These are phyloP conservation scores for Whitmania pigra DNA, from an alignment of 1,140 invertebrate species.

Conservation along the genomic window DNA sequence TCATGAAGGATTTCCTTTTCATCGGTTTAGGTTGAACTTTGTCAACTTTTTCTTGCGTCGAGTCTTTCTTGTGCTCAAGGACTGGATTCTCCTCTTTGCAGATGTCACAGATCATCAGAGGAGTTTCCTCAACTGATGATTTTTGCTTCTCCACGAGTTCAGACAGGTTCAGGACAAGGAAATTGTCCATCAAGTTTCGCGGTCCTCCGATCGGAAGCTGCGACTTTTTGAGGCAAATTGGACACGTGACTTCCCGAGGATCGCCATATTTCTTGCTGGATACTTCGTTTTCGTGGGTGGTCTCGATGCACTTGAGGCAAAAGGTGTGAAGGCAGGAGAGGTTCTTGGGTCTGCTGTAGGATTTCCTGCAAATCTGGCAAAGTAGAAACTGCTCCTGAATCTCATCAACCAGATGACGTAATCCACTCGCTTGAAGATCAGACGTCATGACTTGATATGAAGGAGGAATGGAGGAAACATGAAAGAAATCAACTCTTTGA, in stretches of 20 bases:
- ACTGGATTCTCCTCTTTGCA: slow-evolving; percentile 38
- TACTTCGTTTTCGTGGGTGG: slow-evolving; percentile 34
- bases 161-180: slow-evolving; percentile 39
- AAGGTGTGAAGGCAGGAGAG: slow-evolving; percentile 82
- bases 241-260: slow-evolving; percentile 37
- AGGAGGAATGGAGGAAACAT: no score
- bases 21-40: neutral
- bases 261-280: slow-evolving; percentile 25
- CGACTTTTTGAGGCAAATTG: slow-evolving; percentile 41
- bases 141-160: slow-evolving; percentile 35
- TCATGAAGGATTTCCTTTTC: no score
- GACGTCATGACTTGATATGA: neutral
- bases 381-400: slow-evolving; percentile 42
- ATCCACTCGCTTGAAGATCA: neutral
- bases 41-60: neutral
- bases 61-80: slow-evolving; percentile 14
- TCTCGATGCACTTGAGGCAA: slow-evolving; percentile 61
- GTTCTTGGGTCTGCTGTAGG: slow-evolving; percentile 55
- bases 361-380: slow-evolving; percentile 42
- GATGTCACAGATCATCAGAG: slow-evolving; percentile 29
- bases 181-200: slow-evolving; percentile 40
- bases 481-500: no score
- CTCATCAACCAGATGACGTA: slow-evolving; percentile 34
- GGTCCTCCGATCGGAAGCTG: slow-evolving; percentile 40
- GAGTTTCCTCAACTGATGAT: slow-evolving; percentile 26